phyloP scores from a whole-genome alignment of 2,113 vertebrate species.

The Antechinus flavipes region DNA sequence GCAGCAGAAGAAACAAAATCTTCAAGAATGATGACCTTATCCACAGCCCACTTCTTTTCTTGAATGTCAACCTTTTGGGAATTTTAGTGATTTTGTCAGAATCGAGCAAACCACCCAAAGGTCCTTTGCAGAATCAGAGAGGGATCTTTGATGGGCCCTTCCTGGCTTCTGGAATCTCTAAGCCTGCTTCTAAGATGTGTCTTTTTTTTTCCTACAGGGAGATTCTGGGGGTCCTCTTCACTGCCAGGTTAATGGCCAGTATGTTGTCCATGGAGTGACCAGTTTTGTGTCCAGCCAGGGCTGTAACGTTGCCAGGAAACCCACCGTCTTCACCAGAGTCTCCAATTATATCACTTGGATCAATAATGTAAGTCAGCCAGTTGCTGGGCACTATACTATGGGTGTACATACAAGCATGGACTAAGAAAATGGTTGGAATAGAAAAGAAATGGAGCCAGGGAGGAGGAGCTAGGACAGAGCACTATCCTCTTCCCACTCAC shows the following conservation, averaged over 20 bases:
- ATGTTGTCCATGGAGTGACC: conserved; percentile 90
- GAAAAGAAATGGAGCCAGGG: not conserved
- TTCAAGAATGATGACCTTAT: not conserved
- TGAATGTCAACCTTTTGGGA: not conserved
- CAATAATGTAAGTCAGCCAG: conserved; percentile 81
- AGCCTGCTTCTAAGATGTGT: conserved; percentile 36
- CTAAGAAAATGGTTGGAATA: not conserved
- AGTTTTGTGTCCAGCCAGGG: conserved; percentile 91
- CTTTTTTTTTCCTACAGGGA: conserved; percentile 81
- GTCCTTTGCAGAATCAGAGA: not conserved
- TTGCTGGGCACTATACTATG: not conserved
- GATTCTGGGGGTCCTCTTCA: conserved; percentile 94
- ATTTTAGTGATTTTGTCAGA: not conserved
- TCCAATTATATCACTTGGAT: conserved; percentile 94
- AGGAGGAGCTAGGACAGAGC: not conserved
- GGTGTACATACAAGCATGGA: not conserved
- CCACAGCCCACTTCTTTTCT: not conserved
- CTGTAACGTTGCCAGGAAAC: conserved; percentile 88
- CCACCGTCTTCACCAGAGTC: conserved; percentile 93
- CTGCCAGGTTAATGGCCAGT: conserved; percentile 86
- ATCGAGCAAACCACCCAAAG: not conserved
- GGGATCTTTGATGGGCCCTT: not conserved
- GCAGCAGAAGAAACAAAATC: not conserved
- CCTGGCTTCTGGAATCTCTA: conserved; percentile 36
- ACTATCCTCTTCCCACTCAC: not conserved